phyloP scores from a whole-genome alignment of 2,888 invertebrate genomes.

The Acanthoscelides obtectus region DNA sequence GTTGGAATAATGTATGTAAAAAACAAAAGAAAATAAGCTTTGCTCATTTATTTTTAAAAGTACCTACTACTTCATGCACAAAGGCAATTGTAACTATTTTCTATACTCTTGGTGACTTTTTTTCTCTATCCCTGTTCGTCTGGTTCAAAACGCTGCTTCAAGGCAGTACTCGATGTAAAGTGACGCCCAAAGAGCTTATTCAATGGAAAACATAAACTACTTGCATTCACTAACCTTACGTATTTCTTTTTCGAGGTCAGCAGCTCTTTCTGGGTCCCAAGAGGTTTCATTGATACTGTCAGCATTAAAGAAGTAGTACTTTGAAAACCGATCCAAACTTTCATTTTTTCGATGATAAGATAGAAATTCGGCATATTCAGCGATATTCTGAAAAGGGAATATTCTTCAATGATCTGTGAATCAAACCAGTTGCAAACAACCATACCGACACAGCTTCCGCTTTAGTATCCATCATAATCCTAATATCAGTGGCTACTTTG shows the following conservation, averaged over 20 bases:
- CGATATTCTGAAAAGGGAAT: slow-evolving; percentile 32
- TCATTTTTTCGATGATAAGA: slow-evolving; percentile 34
- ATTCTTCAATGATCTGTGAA: neutral
- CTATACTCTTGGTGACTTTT: no score
- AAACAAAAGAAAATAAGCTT: no score
- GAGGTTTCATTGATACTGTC: slow-evolving; percentile 57
- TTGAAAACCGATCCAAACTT: slow-evolving; percentile 10
- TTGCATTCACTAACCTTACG: slow-evolving; percentile 26
- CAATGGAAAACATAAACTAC: no score
- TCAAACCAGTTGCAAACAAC: neutral
- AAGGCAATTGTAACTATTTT: no score
- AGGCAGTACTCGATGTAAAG: no score
- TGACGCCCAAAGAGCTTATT: no score
- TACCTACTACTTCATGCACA: no score
- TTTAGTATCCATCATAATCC: slow-evolving; percentile 80
- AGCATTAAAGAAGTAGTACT: slow-evolving; percentile 63
- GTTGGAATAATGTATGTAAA: no score
- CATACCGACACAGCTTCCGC: slow-evolving; percentile 73
- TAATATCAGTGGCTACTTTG: slow-evolving; percentile 76
- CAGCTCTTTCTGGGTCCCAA: slow-evolving; percentile 22
- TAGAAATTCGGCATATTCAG: slow-evolving; percentile 39
- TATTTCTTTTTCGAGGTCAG: slow-evolving; percentile 26
- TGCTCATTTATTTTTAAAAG: no score
- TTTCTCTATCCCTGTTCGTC: no score
- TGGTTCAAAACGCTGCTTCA: no score